Conservation (phyloP, 2,888 invertebrate genomes). For the Eupithecia subumbrata region DNA sequence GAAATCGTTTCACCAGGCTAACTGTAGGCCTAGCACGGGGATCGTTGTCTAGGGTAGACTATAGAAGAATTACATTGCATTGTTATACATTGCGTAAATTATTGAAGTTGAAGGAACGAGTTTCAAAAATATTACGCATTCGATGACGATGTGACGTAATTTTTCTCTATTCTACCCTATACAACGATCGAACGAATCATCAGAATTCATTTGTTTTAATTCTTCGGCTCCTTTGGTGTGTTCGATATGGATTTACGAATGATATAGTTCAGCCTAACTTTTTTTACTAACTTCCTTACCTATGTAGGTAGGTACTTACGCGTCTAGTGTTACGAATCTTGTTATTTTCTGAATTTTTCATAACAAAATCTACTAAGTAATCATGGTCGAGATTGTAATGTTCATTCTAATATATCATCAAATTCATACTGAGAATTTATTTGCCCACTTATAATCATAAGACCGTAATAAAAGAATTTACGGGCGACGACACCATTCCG, state of each 20-base stretch:
- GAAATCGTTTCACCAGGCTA: background rate
- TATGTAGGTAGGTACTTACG: background rate
- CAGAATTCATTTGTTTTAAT: background rate
- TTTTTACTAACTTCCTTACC: background rate
- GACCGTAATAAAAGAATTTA: constrained; percentile 32
- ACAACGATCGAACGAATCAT: too few species aligned
- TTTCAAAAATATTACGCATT: too few species aligned
- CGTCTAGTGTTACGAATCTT: background rate
- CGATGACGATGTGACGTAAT: too few species aligned
- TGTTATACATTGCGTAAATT: too few species aligned
- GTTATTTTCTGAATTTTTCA: background rate
- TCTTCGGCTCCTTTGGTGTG: background rate
- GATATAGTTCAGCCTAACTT: background rate
- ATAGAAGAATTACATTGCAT: too few species aligned
- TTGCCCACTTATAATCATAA: constrained; percentile 23
- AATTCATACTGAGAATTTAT: constrained; percentile 17
- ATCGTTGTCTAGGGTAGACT: too few species aligned
- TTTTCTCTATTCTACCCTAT: too few species aligned
- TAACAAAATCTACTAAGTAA: background rate
- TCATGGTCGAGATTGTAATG: background rate
- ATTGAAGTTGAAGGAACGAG: too few species aligned
- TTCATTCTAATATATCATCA: constrained; percentile 14
- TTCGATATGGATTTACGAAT: background rate
- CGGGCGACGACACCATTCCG: constrained; percentile 23
- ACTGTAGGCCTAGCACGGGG: too few species aligned